Conservation (phyloP, 2,113 vertebrate genomes). For the Elephas maximus region DNA sequence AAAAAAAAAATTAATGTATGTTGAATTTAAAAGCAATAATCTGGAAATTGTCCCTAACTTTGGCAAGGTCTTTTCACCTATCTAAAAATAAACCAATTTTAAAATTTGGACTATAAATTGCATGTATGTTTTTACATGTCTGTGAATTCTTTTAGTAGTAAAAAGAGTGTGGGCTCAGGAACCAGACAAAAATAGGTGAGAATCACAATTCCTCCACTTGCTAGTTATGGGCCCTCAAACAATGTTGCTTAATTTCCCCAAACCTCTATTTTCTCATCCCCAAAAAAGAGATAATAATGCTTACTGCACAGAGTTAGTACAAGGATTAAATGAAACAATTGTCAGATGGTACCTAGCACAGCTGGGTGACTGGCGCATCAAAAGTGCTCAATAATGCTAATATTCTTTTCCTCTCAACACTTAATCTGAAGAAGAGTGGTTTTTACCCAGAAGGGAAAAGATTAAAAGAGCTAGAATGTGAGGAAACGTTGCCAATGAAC, state of each 20-base stretch:
- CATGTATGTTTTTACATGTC: not conserved
- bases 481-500: not conserved
- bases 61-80: not conserved
- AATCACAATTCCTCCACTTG: not conserved
- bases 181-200: constrained; percentile 36
- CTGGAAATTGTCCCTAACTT: not conserved
- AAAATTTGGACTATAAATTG: not conserved
- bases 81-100: constrained; percentile 46
- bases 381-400: not conserved
- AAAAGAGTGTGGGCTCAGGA: not conserved
- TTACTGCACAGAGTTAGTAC: not conserved
- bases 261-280: not conserved
- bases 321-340: constrained; percentile 43
- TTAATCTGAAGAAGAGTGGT: not conserved
- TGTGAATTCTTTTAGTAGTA: not conserved
- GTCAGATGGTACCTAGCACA: not conserved
- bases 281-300: not conserved
- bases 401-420: not conserved
- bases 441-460: constrained; percentile 5
- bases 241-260: not conserved
- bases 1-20: not conserved
- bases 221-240: not conserved
- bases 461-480: not conserved
- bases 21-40: constrained; percentile 31
- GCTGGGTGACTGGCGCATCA: not conserved